Percentiles rank a stretch among this genome's conserved stretches.
phyloP scores from a whole-genome alignment of 2,113 vertebrate species.

The Dermatemys mawii region DNA sequence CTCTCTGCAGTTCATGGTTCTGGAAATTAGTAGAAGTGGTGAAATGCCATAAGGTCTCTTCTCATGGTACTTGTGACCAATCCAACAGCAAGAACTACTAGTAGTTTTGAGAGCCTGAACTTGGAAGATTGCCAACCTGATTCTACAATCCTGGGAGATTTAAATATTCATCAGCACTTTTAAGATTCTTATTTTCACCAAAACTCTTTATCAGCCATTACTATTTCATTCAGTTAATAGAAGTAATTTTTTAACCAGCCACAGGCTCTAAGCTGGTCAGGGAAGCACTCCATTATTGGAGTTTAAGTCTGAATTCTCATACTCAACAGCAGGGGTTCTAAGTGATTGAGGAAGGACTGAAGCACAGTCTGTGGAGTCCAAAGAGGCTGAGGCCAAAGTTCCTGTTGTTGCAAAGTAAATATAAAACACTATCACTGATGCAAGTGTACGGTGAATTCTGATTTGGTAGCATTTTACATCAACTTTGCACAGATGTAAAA shows the following conservation, averaged over 20 bases:
- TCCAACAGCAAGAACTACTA: background rate
- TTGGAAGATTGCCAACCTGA: background rate
- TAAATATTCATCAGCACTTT: background rate
- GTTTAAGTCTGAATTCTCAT: background rate
- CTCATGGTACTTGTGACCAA: background rate
- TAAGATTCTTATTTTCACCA: background rate
- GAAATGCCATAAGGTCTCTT: background rate
- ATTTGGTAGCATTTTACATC: background rate
- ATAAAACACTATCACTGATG: background rate
- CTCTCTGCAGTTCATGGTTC: background rate
- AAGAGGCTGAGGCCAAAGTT: background rate
- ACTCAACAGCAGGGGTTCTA: background rate
- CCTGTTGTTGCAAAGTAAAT: background rate
- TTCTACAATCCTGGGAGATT: background rate
- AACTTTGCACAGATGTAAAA: background rate
- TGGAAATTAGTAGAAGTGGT: background rate
- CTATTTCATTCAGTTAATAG: background rate
- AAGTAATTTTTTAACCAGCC: background rate
- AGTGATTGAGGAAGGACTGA: background rate
- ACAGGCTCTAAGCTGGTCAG: background rate
- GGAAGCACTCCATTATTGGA: background rate
- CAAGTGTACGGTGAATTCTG: background rate
- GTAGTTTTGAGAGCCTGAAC: background rate
- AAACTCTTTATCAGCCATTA: background rate
- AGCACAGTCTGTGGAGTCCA: background rate